These are phyloP conservation scores for Pseudocheirus occidentalis DNA, from an alignment of 2,797 vertebrate genomes.

Conservation along the genomic window DNA sequence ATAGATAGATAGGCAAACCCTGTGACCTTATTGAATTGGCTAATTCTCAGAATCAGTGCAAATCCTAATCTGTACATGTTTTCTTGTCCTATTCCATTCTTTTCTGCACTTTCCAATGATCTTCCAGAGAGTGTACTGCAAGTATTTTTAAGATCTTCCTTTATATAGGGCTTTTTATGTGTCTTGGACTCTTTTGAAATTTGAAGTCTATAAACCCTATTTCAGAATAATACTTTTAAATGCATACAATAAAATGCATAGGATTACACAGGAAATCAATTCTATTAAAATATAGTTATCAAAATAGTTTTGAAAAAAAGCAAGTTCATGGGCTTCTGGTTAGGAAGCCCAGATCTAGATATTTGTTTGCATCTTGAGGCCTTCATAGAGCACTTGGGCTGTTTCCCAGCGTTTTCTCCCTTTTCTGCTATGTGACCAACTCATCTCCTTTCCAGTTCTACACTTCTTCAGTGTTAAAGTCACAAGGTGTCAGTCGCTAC, in stretches of 20 bases:
- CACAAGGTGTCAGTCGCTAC: background rate
- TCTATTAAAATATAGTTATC: background rate
- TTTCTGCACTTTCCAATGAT: background rate
- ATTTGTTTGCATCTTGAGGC: background rate
- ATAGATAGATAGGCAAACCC: background rate
- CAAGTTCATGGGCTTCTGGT: background rate
- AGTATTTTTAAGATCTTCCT: background rate
- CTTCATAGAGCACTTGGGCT: background rate
- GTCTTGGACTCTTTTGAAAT: too few species aligned
- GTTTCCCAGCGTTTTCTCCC: background rate
- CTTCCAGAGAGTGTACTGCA: background rate
- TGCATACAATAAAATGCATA: too few species aligned
- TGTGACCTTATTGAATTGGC: background rate
- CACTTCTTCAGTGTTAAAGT: background rate
- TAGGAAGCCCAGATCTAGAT: background rate
- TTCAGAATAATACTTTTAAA: too few species aligned
- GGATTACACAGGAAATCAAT: too few species aligned
- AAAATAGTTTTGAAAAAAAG: background rate
- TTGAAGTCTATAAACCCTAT: too few species aligned
- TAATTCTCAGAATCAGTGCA: background rate
- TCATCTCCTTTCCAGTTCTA: background rate
- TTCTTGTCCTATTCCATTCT: background rate
- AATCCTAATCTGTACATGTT: background rate
- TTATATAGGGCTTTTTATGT: background rate
- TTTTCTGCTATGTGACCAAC: background rate